phyloP scores from a whole-genome alignment of 2,113 vertebrate genomes.

The Phodopus roborovskii region DNA sequence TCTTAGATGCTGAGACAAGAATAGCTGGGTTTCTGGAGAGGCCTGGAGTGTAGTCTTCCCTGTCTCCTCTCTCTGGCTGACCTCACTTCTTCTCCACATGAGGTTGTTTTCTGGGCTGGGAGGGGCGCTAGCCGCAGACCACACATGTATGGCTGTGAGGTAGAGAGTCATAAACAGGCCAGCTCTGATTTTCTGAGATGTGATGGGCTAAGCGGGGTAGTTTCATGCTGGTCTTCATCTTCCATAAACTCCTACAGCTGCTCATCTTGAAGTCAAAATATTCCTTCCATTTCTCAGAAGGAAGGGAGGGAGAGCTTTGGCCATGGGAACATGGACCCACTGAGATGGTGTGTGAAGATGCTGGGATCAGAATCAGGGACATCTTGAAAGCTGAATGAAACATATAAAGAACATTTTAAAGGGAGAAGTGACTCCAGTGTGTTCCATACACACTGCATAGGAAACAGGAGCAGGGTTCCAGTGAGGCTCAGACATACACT shows the following conservation, averaged over 20 bases:
- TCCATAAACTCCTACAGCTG: constrained; percentile 6
- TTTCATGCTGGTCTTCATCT: neutral
- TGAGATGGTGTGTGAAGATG: neutral
- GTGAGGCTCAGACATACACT: neutral
- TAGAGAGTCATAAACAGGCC: constrained; percentile 77
- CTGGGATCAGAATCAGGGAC: neutral
- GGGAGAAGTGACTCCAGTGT: constrained; percentile 48
- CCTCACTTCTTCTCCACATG: constrained; percentile 66
- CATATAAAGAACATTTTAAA: constrained; percentile 39
- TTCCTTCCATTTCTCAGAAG: neutral
- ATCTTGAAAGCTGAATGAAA: constrained; percentile 57
- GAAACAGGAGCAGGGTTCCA: neutral
- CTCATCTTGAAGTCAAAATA: neutral
- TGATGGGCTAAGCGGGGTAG: constrained; percentile 58
- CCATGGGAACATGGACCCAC: constrained; percentile 7
- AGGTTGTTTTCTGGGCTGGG: constrained; percentile 47
- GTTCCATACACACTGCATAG: neutral
- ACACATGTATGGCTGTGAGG: constrained; percentile 66
- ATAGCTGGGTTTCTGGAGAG: neutral
- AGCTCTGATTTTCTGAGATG: constrained; percentile 64
- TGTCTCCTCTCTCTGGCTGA: constrained; percentile 26
- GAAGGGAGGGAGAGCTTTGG: neutral
- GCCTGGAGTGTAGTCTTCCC: constrained; percentile 63
- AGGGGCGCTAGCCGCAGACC: constrained; percentile 75
- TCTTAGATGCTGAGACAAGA: constrained; percentile 9